These are phyloP conservation scores for Hylaeus anthracinus DNA, from an alignment of 1,140 invertebrate genomes.

Conservation along the genomic window DNA sequence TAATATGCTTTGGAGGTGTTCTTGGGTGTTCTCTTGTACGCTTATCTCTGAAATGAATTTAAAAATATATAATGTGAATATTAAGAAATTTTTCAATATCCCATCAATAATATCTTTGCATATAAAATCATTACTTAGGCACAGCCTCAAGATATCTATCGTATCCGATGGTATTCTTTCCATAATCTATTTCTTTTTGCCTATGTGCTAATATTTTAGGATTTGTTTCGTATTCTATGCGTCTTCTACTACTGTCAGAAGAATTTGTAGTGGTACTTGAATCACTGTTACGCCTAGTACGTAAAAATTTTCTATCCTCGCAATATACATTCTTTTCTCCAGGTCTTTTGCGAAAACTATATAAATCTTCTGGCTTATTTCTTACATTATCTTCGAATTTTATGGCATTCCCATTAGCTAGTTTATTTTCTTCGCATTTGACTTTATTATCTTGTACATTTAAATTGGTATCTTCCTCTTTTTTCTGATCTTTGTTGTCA, in stretches of 20 bases:
- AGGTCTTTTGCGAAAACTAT: slow-evolving; percentile 55
- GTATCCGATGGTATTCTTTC: slow-evolving; percentile 95
- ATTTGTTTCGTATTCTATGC: slow-evolving; percentile 87
- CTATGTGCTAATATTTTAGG: slow-evolving; percentile 86
- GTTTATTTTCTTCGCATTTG: neutral
- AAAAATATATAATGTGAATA: neutral
- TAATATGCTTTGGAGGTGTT: slow-evolving; percentile 92
- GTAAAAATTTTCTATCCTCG: slow-evolving; percentile 48
- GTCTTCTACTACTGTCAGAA: slow-evolving; percentile 61
- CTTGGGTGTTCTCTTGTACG: slow-evolving; percentile 88
- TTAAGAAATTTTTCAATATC: neutral
- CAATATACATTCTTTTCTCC: slow-evolving; percentile 54
- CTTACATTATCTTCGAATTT: slow-evolving; percentile 38
- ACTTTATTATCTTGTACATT: slow-evolving; percentile 5
- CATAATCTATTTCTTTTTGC: slow-evolving; percentile 97
- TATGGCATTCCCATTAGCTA: slow-evolving; percentile 12
- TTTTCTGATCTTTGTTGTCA: slow-evolving; percentile 3
- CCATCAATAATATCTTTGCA: neutral
- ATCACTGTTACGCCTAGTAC: slow-evolving; percentile 71
- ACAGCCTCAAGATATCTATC: slow-evolving; percentile 88
- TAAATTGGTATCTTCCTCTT: slow-evolving; percentile 6
- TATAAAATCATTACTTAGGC: slow-evolving; percentile 84
- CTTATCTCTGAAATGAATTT: slow-evolving; percentile 81
- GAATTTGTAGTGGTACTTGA: slow-evolving; percentile 76
- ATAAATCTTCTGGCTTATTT: slow-evolving; percentile 34